These are phyloP conservation scores for Bagarius yarrelli DNA, from an alignment of 2,113 vertebrate species.

Conservation along the genomic window DNA sequence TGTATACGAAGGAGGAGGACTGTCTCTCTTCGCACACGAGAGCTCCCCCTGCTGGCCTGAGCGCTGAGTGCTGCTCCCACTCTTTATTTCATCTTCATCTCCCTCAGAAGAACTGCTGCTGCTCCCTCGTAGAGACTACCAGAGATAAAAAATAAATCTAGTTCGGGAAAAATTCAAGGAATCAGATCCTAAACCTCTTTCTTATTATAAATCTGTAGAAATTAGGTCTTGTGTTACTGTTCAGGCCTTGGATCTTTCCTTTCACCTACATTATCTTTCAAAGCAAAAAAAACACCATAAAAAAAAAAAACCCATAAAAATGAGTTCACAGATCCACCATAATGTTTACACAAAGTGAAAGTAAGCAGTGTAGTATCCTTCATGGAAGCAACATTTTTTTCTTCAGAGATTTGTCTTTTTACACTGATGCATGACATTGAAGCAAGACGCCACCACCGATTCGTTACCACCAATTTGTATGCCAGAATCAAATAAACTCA, in stretches of 20 bases:
- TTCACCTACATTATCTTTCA: too few relatives aligned
- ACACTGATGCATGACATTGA: neutral
- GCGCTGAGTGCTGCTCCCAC: conserved; percentile 76
- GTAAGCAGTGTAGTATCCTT: neutral
- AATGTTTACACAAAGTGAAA: neutral
- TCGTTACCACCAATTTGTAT: too few relatives aligned
- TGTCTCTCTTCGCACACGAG: conserved; percentile 73
- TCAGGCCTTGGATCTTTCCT: neutral
- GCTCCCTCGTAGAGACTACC: conserved; percentile 82
- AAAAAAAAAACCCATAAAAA: too few relatives aligned
- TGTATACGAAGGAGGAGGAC: conserved; percentile 79
- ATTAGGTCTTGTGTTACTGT: neutral
- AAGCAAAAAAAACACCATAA: too few relatives aligned
- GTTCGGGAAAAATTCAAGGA: neutral
- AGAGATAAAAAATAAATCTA: neutral
- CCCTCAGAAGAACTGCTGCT: conserved; percentile 93
- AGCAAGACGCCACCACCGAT: too few relatives aligned
- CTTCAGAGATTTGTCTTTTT: neutral
- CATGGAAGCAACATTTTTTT: neutral
- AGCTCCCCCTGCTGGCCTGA: conserved; percentile 72
- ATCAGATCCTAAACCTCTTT: neutral
- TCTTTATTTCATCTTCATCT: conserved; percentile 87
- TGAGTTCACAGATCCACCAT: neutral
- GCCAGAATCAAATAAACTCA: too few relatives aligned
- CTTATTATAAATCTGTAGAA: neutral